Evolutionary conservation across 1,140 invertebrate species (phyloP).

Genomic region (Brachionus rotundiformis): DNA sequence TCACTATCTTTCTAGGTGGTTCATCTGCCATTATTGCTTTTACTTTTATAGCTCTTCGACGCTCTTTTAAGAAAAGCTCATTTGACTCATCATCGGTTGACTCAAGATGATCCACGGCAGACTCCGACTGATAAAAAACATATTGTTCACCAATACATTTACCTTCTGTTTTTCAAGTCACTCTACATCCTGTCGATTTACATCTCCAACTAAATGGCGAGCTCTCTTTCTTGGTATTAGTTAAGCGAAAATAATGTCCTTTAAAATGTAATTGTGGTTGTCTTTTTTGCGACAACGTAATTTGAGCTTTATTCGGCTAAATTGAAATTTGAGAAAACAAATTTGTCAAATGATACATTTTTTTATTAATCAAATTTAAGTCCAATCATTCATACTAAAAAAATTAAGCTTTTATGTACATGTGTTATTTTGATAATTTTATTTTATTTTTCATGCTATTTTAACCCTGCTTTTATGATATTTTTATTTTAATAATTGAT

Average conservation of each 20-base stretch:
- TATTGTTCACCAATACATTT: slow-evolving; percentile 10
- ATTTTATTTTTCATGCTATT: too few relatives aligned
- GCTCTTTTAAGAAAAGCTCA: slow-evolving; percentile 4
- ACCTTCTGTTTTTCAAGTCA: slow-evolving; percentile 22
- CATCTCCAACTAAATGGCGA: slow-evolving; percentile 22
- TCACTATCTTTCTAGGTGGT: slow-evolving; percentile 8
- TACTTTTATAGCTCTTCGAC: not conserved
- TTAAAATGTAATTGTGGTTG: slow-evolving; percentile 7
- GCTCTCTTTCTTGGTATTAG: slow-evolving; percentile 1
- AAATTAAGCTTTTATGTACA: not conserved
- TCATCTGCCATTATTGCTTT: slow-evolving; percentile 21
- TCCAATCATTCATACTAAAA: not conserved
- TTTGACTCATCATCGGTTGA: slow-evolving; percentile 23
- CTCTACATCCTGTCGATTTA: not conserved
- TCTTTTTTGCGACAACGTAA: slow-evolving; percentile 27
- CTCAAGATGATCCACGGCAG: not conserved
- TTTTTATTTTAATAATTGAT: too few relatives aligned
- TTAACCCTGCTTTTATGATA: too few relatives aligned
- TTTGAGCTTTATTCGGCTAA: slow-evolving; percentile 10
- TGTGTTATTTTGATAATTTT: too few relatives aligned
- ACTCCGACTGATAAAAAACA: not conserved
- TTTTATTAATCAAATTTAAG: slow-evolving; percentile 5
- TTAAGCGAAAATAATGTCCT: slow-evolving; percentile 13
- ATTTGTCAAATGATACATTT: slow-evolving; percentile 7
- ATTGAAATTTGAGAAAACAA: not conserved